Percentiles rank a stretch among this genome's conserved stretches.
Conservation (phyloP, 2,888 invertebrate species). For the Balanococcus diminutus region DNA sequence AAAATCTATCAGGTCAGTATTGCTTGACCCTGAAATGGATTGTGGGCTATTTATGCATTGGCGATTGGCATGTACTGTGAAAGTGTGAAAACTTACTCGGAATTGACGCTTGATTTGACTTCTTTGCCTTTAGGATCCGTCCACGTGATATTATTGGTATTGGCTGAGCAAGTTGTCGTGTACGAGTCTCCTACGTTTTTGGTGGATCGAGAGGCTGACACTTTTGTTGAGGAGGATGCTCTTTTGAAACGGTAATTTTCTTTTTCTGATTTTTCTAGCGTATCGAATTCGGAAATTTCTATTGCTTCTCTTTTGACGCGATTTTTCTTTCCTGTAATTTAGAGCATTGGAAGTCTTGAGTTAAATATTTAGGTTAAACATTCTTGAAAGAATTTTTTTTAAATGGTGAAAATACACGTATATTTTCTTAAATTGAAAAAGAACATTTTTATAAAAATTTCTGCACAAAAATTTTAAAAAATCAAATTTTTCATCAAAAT, state of each 20-base stretch:
- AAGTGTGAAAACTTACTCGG: not conserved
- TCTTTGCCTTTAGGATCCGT: not conserved
- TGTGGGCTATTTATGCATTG: not conserved
- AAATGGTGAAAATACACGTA: too few relatives aligned
- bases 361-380: too few relatives aligned
- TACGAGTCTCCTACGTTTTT: conserved; percentile 15
- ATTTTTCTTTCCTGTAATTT: not conserved
- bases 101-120: not conserved
- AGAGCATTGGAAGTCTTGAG: not conserved
- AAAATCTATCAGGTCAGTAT: not conserved
- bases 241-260: too few relatives aligned
- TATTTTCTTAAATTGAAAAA: too few relatives aligned
- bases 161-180: not conserved
- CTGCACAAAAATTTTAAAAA: too few relatives aligned
- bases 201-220: not conserved
- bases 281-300: too few relatives aligned
- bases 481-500: too few relatives aligned
- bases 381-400: too few relatives aligned
- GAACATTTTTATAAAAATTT: too few relatives aligned
- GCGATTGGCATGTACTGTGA: too few relatives aligned
- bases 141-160: conserved; percentile 32
- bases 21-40: not conserved
- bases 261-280: too few relatives aligned
- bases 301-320: too few relatives aligned
- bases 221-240: not conserved